phyloP scores from a whole-genome alignment of 2,888 invertebrate genomes.

The Ormyrus pomaceus region DNA sequence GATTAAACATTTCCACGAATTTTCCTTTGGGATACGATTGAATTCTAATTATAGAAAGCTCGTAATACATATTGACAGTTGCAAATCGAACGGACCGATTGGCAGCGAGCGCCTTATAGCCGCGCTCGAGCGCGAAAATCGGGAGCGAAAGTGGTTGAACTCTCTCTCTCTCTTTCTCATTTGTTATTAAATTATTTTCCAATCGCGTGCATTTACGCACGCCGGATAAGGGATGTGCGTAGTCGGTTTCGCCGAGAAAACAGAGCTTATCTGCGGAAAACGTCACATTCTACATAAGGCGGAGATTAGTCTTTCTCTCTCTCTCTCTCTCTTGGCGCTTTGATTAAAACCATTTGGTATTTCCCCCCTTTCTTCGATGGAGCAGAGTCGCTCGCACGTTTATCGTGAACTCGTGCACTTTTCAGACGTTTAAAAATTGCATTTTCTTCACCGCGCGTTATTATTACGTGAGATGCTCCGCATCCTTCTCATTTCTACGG shows the following conservation, averaged over 20 bases:
- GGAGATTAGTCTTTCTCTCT: slow-evolving; percentile 38
- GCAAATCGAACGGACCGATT: too few species aligned
- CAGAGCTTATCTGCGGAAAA: slow-evolving; percentile 26
- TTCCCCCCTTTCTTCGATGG: slow-evolving; percentile 18
- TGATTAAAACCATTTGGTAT: slow-evolving; percentile 18
- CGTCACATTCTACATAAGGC: slow-evolving; percentile 40
- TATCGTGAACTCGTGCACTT: not conserved
- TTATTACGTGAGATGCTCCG: not conserved
- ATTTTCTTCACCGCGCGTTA: not conserved
- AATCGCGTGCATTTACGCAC: slow-evolving; percentile 28
- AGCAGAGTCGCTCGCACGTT: not conserved
- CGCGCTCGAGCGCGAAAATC: too few species aligned
- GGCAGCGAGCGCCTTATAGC: too few species aligned
- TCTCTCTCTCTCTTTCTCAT: not conserved
- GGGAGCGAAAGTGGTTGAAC: not conserved
- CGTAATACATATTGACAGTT: too few species aligned
- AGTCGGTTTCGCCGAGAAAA: slow-evolving; percentile 28
- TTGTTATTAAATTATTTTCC: slow-evolving; percentile 42
- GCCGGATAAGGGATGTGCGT: slow-evolving; percentile 46
- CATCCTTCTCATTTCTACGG: too few species aligned
- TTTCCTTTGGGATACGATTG: too few species aligned
- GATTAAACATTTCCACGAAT: too few species aligned
- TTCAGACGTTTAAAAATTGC: not conserved
- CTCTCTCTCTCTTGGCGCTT: slow-evolving; percentile 9
- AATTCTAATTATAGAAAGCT: too few species aligned